Evolutionary conservation across 2,888 invertebrate genomes (phyloP), one percentile per base, ranked within the genome.

Genomic region (Drosophila macrothrix): DNA sequence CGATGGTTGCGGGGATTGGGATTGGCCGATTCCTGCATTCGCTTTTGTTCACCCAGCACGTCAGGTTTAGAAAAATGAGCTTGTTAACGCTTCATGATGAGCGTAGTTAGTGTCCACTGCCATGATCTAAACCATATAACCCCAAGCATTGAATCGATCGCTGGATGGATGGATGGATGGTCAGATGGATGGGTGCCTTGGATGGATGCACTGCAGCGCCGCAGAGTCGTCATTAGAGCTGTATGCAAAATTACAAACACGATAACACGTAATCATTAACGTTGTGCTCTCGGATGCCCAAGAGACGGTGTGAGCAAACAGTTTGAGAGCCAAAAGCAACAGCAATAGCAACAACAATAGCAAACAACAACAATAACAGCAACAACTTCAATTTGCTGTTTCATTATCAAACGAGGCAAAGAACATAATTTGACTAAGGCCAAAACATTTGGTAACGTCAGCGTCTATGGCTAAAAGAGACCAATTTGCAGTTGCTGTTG

Each of bases 231-330:
- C 89, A 90, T 90, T 91, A 84, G 88, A 83, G 84, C 63, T 84
- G 73, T 85, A 83, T 90, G 90, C 85, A 88, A 90, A 91, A 90
- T 90, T 91, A 88, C 88, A 88, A 91, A 91, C 90, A 88, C 82
- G 90, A 91, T 90, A 90, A 91, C 91, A 90, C 88, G 87, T 91
- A 90, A 91, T 91, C 91, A 90, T 91, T 91, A 90, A 83, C 76
- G 86, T 81, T 78, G 25, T 9, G 74, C 76, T 63, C 68, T 73
- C 35, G 16, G 80, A 39, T 67, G 78, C 43, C 33, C 41, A 37
- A 49, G 61, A 50, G 63, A 81, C 81, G 81, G 85, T 85, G 84
- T 85, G 85, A 81, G 84, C 84, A 83, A 86, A 86, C 86, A 84
- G 68, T 83, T 84, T 85, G 81, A 62, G 75, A 63, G 60, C 73